Base-by-base conservation (phyloP, 64 coral and sea anemone species). In the Stylophora pistillata region DNA sequence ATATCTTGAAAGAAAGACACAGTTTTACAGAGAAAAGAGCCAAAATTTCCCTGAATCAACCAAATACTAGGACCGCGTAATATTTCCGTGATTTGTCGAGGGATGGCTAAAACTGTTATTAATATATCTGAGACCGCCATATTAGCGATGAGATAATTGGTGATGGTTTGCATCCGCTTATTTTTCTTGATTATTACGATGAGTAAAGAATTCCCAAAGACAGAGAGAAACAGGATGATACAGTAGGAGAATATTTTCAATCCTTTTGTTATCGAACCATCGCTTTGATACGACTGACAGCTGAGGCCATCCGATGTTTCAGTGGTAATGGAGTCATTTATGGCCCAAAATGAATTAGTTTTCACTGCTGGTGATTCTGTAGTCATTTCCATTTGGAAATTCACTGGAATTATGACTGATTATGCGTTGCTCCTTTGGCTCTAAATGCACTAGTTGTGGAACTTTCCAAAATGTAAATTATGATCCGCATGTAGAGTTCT, bases 121-220 rank as follows among this genome's bases (percentile, higher is more conserved):
- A 93, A 25, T 55, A 94, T 56, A 78, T 94, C 92, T 12, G 92
- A 94, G 68, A 88, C 33, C 9, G 78, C 87, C 86, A 89, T 94
- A 52, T 89, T 94, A 34, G 73, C 58, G 31, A 94, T 94, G 28
- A 94, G 82, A 55, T 54, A 89, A 29, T 94, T 94, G 34, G 75
- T 94, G 9, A 77, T 85, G 27, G 92, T 89, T 31, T 56, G 78
- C 81, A 94, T 62, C 31, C 66, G 86, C 32, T 72, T 55, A 58
- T 89, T 94, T 26, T n/a, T 81, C 1, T 18, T 18, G 34, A 94
- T 78, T 11, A 88, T 88, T 6, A 69, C 11, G 13, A 94, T 30
- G 16, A 94, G 54, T 18, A 77, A 56, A 58, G 25, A 66, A 56
- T 94, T 94, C 17, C 92, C 92, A 30, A 34, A 11, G 41, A 94